phyloP scores from a whole-genome alignment of 2,113 vertebrate species.

The Grantiella picta region DNA sequence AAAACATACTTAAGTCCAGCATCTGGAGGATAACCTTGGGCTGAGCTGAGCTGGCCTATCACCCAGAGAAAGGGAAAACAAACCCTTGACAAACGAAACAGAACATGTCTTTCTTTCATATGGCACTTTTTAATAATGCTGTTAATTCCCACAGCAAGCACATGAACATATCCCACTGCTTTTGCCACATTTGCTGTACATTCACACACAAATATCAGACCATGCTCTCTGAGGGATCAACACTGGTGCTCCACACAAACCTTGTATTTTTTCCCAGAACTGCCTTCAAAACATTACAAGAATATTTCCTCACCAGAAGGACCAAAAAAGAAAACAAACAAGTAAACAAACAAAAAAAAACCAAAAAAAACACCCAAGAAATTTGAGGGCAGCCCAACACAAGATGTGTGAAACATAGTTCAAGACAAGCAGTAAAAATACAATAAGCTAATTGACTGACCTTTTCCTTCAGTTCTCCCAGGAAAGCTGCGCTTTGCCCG shows the following conservation, averaged over 20 bases:
- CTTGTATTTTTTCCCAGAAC: not conserved
- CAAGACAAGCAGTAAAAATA: not conserved
- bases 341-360: too few relatives aligned
- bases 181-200: not conserved
- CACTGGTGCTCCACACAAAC: not conserved
- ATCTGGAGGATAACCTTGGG: slow-evolving; percentile 10
- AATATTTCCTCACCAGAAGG: not conserved
- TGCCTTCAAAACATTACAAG: not conserved
- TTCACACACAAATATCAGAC: not conserved
- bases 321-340: not conserved
- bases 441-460: slow-evolving; percentile 66
- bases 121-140: not conserved
- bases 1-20: not conserved
- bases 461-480: slow-evolving; percentile 93
- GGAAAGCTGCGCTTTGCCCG: slow-evolving; percentile 86
- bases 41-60: not conserved
- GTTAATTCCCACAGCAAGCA: not conserved
- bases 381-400: not conserved
- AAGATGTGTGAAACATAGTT: not conserved
- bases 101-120: not conserved
- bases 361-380: not conserved
- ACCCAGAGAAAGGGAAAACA: not conserved
- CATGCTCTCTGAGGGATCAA: not conserved
- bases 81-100: not conserved
- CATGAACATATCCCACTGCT: not conserved